Evolutionary conservation across 1,140 invertebrate species (phyloP).

Genomic region (Gonioctena quinquepunctata): DNA sequence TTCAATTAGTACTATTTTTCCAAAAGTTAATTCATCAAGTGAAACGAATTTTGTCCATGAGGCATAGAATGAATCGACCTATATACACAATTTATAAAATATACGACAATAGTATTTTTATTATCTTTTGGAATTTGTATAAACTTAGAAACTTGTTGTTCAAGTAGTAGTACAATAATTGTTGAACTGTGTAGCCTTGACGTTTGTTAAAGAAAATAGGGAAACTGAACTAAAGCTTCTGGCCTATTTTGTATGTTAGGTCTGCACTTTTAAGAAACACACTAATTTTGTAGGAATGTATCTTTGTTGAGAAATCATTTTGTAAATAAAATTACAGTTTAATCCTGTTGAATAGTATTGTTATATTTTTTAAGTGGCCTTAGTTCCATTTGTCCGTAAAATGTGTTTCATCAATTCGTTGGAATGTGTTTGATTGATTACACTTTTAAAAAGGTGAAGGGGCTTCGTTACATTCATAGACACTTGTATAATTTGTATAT

Average conservation of each 20-base stretch:
- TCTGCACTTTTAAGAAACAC: slow-evolving; percentile 29
- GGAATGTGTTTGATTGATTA: no score
- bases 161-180: slow-evolving; percentile 48
- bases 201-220: slow-evolving; percentile 32
- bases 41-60: slow-evolving; percentile 34
- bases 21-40: neutral
- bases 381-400: slow-evolving; percentile 30
- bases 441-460: neutral
- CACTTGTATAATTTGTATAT: slow-evolving; percentile 14
- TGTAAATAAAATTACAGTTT: slow-evolving; percentile 32
- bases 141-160: slow-evolving; percentile 41
- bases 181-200: slow-evolving; percentile 41
- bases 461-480: neutral
- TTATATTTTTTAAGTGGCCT: slow-evolving; percentile 35
- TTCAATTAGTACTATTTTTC: no score
- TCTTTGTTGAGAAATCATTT: slow-evolving; percentile 31
- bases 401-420: neutral
- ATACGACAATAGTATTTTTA: slow-evolving; percentile 52
- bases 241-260: slow-evolving; percentile 32
- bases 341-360: slow-evolving; percentile 31
- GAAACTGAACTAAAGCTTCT: slow-evolving; percentile 21
- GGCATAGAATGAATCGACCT: slow-evolving; percentile 33
- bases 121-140: slow-evolving; percentile 46
- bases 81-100: slow-evolving; percentile 43
- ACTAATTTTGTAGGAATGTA: slow-evolving; percentile 38